These are phyloP conservation scores for Drusus annulatus DNA, from an alignment of 1,140 invertebrate genomes.

Conservation along the genomic window DNA sequence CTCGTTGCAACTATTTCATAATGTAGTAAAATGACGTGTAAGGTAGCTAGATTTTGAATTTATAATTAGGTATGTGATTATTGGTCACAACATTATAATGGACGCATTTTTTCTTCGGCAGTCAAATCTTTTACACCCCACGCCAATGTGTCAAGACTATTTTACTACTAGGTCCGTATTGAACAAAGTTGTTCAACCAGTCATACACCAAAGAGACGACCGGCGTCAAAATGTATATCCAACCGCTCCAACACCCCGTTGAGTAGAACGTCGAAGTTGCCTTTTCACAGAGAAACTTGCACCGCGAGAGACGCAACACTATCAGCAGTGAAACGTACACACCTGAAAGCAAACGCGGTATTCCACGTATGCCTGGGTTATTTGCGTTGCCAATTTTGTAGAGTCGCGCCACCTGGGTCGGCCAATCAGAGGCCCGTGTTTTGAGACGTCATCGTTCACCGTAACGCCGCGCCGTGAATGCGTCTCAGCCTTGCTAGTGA, in stretches of 20 bases:
- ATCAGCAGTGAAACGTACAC: not conserved
- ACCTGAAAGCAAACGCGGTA: not conserved
- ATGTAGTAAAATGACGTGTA: too few species aligned
- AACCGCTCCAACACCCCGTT: too few species aligned
- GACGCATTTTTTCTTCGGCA: too few species aligned
- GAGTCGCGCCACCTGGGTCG: conserved; percentile 40
- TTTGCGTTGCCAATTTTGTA: conserved; percentile 43
- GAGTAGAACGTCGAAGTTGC: too few species aligned
- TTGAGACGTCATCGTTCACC: conserved; percentile 22
- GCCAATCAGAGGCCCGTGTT: conserved; percentile 13
- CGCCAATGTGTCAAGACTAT: not conserved
- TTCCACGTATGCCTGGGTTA: conserved; percentile 15
- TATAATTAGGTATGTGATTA: too few species aligned
- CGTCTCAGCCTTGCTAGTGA: conserved; percentile 19
- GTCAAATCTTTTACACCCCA: too few species aligned
- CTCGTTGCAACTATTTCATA: too few species aligned
- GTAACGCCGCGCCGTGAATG: conserved; percentile 22
- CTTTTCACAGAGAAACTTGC: too few species aligned
- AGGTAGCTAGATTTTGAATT: too few species aligned
- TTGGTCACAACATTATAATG: too few species aligned
- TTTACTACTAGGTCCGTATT: not conserved
- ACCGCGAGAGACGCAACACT: too few species aligned
- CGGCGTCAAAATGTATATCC: not conserved
- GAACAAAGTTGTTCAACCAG: not conserved
- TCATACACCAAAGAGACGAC: not conserved